These are phyloP conservation scores for Pseudococcus viburni DNA, from an alignment of 2,888 invertebrate species.

Conservation along the genomic window DNA sequence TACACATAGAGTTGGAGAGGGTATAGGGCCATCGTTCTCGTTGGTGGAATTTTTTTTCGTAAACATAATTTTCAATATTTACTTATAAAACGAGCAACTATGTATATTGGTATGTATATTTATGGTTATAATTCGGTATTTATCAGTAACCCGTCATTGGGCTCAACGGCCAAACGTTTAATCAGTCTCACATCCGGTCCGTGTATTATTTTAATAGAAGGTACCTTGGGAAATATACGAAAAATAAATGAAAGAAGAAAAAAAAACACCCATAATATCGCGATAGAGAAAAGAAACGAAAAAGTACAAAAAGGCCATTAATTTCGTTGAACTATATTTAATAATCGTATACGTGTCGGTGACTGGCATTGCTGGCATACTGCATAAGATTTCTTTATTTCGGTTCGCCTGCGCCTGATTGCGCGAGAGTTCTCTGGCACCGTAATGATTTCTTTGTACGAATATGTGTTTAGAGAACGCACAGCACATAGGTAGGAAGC, in stretches of 20 bases:
- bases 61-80: background rate
- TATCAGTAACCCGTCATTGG: slow-evolving; percentile 17
- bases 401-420: background rate
- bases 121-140: slow-evolving; percentile 28
- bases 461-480: background rate
- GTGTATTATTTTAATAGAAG: slow-evolving; percentile 48
- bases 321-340: background rate
- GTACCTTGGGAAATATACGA: background rate
- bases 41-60: slow-evolving; percentile 8
- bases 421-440: background rate
- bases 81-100: background rate
- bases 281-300: background rate
- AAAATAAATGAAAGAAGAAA: slow-evolving; percentile 22
- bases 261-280: background rate
- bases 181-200: slow-evolving; percentile 44
- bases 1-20: background rate
- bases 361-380: background rate
- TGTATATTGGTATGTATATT: background rate
- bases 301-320: background rate
- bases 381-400: background rate
- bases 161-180: slow-evolving; percentile 37
- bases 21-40: background rate
- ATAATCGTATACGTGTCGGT: background rate
- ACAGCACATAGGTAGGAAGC: background rate
- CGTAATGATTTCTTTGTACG: slow-evolving; percentile 19